Base-by-base conservation (phyloP, 2,797 vertebrate genomes). In the Pangasius larnaudii region DNA sequence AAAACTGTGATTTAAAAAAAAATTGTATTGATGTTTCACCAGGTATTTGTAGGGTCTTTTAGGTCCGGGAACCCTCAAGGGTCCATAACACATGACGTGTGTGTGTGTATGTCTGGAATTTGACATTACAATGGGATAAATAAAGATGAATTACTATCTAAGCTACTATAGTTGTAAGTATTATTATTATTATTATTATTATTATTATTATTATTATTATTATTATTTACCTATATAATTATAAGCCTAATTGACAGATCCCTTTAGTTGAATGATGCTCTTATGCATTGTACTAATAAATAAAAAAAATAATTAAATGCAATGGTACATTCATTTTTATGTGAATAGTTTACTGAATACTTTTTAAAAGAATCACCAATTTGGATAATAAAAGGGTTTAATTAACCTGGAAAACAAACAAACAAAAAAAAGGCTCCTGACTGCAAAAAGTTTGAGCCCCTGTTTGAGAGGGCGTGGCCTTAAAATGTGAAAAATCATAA, bases 401-500 rank as follows among this genome's bases (percentile, higher is more conserved):
- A 36, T 56, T 36, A 13, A 61, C 56, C 36, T 24, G 14, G 56
- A 61, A 46, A 58, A 51, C 42, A 46, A 46, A 46, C 6, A 46
- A 46, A 46, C 42, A 8, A 42, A 46, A 8, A 46, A 46, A n/a
- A 9, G 7, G 0, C 2, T 49, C 5, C 24, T 18, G 14, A 22
- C 14, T 65, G 16, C 5, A 84, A 65, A 65, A 49, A 79, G 30
- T 42, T 19, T 1, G 24, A 46, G 13, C 56, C 56, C 22, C 33
- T 9, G 24, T 49, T 83, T 19, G 61, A 67, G 42, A 67, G 81
- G 81, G 81, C 19, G 81, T 83, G 81, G 81, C 18, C 10, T 67
- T 51, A 69, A 67, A 67, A 51, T 53, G n/a, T 51, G 4, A 49
- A 22, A 67, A 84, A 49, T n/a, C 13, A 22, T 0, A 49, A 19